Evolutionary conservation across 2,797 vertebrate species (phyloP), one percentile per base, ranked within the genome.

Genomic region (Lepilemur ruficaudatus): DNA sequence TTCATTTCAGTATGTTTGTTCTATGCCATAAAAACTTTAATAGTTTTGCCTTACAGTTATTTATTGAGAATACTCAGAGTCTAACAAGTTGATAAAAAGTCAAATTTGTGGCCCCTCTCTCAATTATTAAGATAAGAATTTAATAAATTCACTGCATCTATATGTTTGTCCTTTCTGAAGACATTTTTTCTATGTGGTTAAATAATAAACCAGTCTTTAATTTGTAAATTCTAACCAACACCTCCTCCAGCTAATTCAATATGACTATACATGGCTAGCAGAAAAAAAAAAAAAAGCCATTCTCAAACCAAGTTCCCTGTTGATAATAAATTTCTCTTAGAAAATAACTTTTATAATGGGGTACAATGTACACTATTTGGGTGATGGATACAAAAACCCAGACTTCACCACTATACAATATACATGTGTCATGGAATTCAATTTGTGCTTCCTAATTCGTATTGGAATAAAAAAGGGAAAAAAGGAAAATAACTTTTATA

Each of bases 81-180:
- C 80, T 91, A 48, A 63, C 10, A 79, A 73, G 61, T 93, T 80
- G 32, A 55, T 91, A 85, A 73, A 41, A 90, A 96, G 61, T 61
- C 79, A 73, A 50, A 93, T 91, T 50, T 93, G 50, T 95, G 82
- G 55, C 22, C n/a, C 6, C 25, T 83, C 50, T 78, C 41, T 93
- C 92, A 89, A 63, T 94, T 95, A 93, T 89, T 91, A 93, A 95
- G 72, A 80, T 89, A 91, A 75, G 17, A 95, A 94, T 93, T 86
- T 89, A 97, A 91, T 93, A 90, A 94, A 25, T 85, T 94, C n/a
- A 78, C 63, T 23, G 32, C 65, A 61, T 91, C 61, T 81, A 73
- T 48, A 78, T 91, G 84, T 59, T 81, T 84, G 73, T 50, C 43
- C 63, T 88, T 94, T 61, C 35, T 32, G 18, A 93, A 81, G 23